A percentile compares a stretch with the other conserved stretches of the same genome.
Conservation (phyloP, 2,797 vertebrate species). For the Cyprinella venusta region DNA sequence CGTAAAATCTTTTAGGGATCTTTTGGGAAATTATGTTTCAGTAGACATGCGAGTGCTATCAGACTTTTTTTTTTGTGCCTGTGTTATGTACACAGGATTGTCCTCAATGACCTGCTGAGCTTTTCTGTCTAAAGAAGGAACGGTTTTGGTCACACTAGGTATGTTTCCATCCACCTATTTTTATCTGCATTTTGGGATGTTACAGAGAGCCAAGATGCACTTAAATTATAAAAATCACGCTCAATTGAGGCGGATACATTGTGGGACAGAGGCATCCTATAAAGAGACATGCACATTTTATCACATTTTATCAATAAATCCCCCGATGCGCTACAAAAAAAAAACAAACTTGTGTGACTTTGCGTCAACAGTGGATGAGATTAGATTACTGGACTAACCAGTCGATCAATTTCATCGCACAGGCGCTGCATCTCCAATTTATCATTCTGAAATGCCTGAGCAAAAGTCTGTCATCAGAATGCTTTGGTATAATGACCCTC, state of each 20-base stretch:
- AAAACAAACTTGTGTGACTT: not conserved
- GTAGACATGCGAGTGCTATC: not conserved
- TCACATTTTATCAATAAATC: not conserved
- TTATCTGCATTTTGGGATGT: not conserved
- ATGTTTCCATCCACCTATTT: not conserved
- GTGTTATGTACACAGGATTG: slow-evolving; percentile 30
- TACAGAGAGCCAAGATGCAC: not conserved
- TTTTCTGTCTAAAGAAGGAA: not conserved
- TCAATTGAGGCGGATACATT: no score
- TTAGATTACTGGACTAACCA: not conserved
- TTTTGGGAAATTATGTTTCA: not conserved
- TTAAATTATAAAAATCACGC: not conserved
- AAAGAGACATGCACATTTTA: not conserved
- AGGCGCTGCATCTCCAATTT: not conserved
- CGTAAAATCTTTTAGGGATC: not conserved
- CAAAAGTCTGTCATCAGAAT: not conserved
- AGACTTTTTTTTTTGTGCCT: not conserved
- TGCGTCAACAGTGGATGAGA: not conserved
- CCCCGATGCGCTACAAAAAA: not conserved
- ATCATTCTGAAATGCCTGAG: not conserved
- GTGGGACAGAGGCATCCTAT: not conserved
- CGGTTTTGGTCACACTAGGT: not conserved
- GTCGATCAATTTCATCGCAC: not conserved
- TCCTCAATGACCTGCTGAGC: slow-evolving; percentile 10
- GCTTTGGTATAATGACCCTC: not conserved